Conservation (phyloP, 2,113 vertebrate genomes). For the Lycaon pictus region DNA sequence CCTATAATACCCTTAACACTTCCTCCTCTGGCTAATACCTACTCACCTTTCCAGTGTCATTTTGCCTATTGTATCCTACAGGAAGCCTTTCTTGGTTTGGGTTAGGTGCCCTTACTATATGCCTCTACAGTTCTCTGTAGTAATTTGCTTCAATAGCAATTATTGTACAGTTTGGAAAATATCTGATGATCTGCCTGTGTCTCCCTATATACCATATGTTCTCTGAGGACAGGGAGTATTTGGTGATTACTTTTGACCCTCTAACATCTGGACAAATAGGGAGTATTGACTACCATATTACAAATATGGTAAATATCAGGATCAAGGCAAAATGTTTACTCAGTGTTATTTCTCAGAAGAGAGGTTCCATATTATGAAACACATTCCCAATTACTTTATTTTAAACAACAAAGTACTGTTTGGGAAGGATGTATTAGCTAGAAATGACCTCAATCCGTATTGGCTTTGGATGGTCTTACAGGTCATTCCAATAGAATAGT, state of each 20-base stretch:
- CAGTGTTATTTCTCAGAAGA: constrained; percentile 18
- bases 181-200: neutral
- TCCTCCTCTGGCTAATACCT: neutral
- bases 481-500: neutral
- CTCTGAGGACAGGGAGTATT: neutral
- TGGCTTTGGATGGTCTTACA: neutral
- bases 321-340: constrained; percentile 44
- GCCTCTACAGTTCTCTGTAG: neutral
- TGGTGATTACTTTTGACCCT: neutral
- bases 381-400: neutral
- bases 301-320: constrained; percentile 9
- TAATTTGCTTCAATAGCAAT: neutral
- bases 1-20: neutral
- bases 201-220: neutral
- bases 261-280: neutral
- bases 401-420: constrained; percentile 23
- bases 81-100: neutral
- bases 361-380: neutral
- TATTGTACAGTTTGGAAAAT: neutral
- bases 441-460: neutral
- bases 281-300: neutral
- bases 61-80: neutral
- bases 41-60: neutral
- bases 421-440: neutral
- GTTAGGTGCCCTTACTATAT: neutral